Evolutionary conservation across 2,113 vertebrate genomes (phyloP).

Genomic region (Lipophrys pholis): DNA sequence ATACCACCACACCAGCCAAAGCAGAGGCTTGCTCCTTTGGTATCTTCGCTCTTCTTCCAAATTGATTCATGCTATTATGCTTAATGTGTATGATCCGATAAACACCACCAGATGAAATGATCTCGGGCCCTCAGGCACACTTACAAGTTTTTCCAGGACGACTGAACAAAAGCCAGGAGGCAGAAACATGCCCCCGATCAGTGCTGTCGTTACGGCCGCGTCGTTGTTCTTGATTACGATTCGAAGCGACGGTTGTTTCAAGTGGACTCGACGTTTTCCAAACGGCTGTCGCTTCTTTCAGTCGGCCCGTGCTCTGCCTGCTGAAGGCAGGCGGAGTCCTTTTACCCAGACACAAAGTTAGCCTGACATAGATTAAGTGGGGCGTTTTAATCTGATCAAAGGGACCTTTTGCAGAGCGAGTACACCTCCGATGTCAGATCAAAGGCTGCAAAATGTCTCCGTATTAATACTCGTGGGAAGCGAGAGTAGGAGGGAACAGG

Average conservation of each 20-base stretch:
- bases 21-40: background rate
- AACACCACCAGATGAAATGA: background rate
- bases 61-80: background rate
- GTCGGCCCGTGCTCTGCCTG: conserved; percentile 26
- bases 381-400: conserved; percentile 70
- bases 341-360: conserved; percentile 41
- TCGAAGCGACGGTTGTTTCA: background rate
- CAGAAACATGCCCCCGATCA: background rate
- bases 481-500: conserved; percentile 13
- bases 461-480: conserved; percentile 30
- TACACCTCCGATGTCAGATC: conserved; percentile 55
- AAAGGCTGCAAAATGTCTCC: conserved; percentile 52
- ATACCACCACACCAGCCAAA: background rate
- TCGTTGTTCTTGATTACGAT: conserved; percentile 3
- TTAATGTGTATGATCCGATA: conserved; percentile 2
- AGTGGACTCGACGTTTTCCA: conserved; percentile 2
- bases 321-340: conserved; percentile 13
- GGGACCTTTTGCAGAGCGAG: conserved; percentile 47
- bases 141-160: background rate
- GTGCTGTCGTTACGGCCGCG: background rate
- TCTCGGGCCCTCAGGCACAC: background rate
- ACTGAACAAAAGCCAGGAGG: background rate
- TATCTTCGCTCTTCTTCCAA: background rate
- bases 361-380: conserved; percentile 49
- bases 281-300: background rate